Conservation (phyloP, 2,797 vertebrate genomes). For the Onychomys arenicola region DNA sequence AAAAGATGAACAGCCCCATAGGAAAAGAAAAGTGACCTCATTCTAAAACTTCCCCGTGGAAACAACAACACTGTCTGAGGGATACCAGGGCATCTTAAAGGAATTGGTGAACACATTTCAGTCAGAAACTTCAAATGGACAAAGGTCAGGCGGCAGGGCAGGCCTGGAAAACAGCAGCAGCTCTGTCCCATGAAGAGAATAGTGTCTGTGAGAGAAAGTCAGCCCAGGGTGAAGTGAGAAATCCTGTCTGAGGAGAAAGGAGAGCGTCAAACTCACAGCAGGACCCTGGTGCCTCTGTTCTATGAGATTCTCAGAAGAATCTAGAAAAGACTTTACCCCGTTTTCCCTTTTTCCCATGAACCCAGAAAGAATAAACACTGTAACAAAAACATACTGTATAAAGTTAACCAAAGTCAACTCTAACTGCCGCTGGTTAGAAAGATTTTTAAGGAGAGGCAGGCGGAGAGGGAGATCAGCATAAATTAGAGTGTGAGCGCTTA, state of each 20-base stretch:
- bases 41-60: neutral
- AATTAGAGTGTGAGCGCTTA: neutral
- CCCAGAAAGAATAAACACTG: conserved; percentile 71
- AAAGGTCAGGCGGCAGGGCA: neutral
- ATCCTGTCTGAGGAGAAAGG: conserved; percentile 79
- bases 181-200: too few relatives aligned
- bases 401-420: conserved; percentile 84
- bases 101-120: neutral
- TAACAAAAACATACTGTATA: conserved; percentile 75
- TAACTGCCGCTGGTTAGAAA: conserved; percentile 67
- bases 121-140: neutral
- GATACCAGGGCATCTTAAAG: neutral
- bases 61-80: neutral
- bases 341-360: conserved; percentile 72
- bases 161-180: neutral
- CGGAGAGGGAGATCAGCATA: conserved; percentile 71
- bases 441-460: conserved; percentile 79
- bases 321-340: conserved; percentile 54
- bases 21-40: neutral
- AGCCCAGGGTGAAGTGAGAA: conserved; percentile 59
- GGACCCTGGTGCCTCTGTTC: conserved; percentile 67
- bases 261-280: conserved; percentile 77
- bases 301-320: conserved; percentile 70
- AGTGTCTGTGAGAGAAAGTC: neutral
- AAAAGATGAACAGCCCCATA: neutral